phyloP scores from a whole-genome alignment of 2,113 vertebrate species.

The Hippolais icterina region DNA sequence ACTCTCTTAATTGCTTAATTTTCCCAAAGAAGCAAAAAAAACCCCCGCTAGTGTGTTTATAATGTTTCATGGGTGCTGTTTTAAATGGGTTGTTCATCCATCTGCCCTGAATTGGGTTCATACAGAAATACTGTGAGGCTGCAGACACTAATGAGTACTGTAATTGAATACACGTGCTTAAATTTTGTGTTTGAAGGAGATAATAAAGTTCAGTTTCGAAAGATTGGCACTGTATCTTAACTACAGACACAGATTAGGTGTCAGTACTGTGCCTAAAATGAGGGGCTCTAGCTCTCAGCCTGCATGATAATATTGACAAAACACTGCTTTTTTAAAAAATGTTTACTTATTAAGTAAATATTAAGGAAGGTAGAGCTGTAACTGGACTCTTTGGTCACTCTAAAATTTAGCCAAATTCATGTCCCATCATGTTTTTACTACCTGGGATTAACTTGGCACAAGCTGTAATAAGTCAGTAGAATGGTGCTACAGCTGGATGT shows the following conservation, averaged over 20 bases:
- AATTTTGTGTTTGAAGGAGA: background rate
- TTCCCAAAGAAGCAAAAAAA: conserved; percentile 4
- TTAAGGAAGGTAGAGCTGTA: background rate
- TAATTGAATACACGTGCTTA: background rate
- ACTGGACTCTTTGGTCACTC: background rate
- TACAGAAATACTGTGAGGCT: background rate
- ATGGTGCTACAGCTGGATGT: background rate
- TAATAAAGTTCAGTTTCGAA: background rate
- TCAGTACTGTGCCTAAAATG: background rate
- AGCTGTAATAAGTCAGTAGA: background rate
- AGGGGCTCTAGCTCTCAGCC: background rate
- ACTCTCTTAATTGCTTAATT: background rate
- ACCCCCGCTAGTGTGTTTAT: background rate
- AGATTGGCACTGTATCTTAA: background rate
- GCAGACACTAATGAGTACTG: background rate
- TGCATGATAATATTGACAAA: background rate
- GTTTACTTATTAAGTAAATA: background rate
- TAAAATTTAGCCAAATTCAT: background rate
- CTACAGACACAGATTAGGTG: background rate
- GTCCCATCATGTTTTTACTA: background rate
- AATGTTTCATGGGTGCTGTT: background rate
- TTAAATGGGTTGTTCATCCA: background rate
- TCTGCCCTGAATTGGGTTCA: background rate
- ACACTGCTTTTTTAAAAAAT: background rate
- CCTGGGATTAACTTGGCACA: background rate